These are phyloP conservation scores for Spheniscus mendiculus DNA, from an alignment of 2,113 vertebrate genomes.

Conservation along the genomic window DNA sequence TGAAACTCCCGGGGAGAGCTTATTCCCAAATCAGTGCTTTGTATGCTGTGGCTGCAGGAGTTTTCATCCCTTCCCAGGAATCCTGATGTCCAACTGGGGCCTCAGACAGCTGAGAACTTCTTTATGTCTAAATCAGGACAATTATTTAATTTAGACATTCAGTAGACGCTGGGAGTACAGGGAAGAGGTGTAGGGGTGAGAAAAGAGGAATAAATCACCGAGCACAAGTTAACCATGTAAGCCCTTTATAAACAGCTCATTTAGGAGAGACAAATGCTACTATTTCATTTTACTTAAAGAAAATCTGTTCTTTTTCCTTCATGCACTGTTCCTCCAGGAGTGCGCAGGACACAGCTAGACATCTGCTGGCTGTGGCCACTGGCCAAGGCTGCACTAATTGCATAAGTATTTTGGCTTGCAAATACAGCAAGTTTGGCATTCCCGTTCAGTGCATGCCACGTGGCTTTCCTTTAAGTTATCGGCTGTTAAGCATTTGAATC, in stretches of 20 bases:
- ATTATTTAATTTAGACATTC: not conserved
- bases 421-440: not conserved
- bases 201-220: not conserved
- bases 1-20: not conserved
- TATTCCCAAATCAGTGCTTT: not conserved
- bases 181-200: not conserved
- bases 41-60: not conserved
- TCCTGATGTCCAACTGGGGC: not conserved
- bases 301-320: not conserved
- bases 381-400: slow-evolving; percentile 34
- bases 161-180: accelerated
- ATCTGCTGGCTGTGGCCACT: slow-evolving; percentile 38
- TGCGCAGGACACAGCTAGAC: not conserved
- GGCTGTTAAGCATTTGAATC: not conserved
- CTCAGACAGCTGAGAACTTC: not conserved
- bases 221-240: accelerated
- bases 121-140: not conserved
- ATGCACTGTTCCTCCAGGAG: not conserved
- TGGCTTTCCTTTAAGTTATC: not conserved
- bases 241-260: not conserved
- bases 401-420: not conserved
- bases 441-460: not conserved
- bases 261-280: not conserved
- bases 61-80: not conserved
- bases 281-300: not conserved